A percentile compares a stretch with the other conserved stretches of the same genome.
phyloP scores from a whole-genome alignment of 1,140 invertebrate species.

The Diabrotica virgifera region DNA sequence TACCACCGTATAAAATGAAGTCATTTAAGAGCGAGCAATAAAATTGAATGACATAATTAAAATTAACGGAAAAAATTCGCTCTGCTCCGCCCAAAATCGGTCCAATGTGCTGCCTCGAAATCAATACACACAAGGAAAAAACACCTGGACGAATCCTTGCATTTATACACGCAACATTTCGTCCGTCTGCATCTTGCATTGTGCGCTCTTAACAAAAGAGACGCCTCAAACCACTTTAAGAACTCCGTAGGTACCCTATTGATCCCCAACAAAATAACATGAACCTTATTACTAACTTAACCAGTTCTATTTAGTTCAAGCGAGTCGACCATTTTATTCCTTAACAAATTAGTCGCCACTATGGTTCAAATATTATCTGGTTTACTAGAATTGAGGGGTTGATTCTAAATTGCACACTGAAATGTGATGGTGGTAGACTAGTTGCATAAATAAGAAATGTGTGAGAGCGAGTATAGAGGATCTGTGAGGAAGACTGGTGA shows the following conservation, averaged over 20 bases:
- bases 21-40: too few species aligned
- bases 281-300: too few species aligned
- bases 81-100: not conserved
- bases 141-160: not conserved
- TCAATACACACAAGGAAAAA: not conserved
- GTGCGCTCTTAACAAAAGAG: not conserved
- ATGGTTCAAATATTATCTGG: too few species aligned
- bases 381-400: too few species aligned
- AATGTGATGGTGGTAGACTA: slow-evolving; percentile 12
- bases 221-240: not conserved
- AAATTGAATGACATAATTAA: not conserved
- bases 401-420: too few species aligned
- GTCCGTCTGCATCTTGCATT: not conserved
- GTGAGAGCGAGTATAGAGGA: slow-evolving; percentile 18
- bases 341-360: too few species aligned
- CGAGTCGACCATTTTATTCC: too few species aligned
- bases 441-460: slow-evolving; percentile 24
- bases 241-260: too few species aligned
- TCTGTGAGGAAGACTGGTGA: slow-evolving; percentile 28
- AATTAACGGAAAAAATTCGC: not conserved
- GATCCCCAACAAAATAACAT: too few species aligned
- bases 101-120: not conserved
- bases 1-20: too few species aligned
- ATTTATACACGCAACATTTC: too few species aligned
- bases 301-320: too few species aligned